Conservation (phyloP, 2,888 invertebrate genomes). For the Orthonevra nobilis region DNA sequence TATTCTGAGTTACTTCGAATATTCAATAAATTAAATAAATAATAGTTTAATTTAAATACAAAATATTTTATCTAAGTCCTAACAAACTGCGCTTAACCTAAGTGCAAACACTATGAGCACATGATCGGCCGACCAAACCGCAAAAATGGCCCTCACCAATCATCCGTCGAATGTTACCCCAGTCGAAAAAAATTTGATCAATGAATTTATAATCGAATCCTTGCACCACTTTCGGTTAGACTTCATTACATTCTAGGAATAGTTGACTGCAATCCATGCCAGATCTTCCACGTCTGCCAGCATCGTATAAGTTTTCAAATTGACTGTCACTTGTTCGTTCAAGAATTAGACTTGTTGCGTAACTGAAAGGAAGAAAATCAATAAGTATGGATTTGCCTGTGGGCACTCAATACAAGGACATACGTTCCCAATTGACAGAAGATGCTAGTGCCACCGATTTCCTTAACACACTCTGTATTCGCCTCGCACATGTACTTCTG, state of each 20-base stretch:
- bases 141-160: conserved; percentile 45
- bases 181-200: conserved; percentile 50
- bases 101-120: conserved; percentile 59
- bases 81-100: conserved; percentile 51
- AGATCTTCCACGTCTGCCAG: conserved; percentile 90
- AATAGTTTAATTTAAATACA: conserved; percentile 51
- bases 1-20: conserved; percentile 10
- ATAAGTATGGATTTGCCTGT: too few relatives aligned
- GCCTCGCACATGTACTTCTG: conserved; percentile 95
- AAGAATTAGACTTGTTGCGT: conserved; percentile 91
- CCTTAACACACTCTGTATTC: conserved; percentile 91
- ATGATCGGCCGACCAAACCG: conserved; percentile 37
- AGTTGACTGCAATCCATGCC: conserved; percentile 92
- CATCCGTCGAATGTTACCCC: conserved; percentile 61
- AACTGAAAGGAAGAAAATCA: conserved; percentile 82
- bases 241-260: conserved; percentile 93
- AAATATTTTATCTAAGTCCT: conserved; percentile 64
- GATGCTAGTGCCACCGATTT: conserved; percentile 90
- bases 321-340: conserved; percentile 88
- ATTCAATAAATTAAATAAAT: conserved; percentile 67
- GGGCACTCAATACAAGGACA: too few relatives aligned
- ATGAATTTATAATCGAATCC: conserved; percentile 15
- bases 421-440: conserved; percentile 97
- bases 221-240: conserved; percentile 81
- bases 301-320: conserved; percentile 91